phyloP scores from a whole-genome alignment of 2,888 invertebrate species.

The Amorpha juglandis region DNA sequence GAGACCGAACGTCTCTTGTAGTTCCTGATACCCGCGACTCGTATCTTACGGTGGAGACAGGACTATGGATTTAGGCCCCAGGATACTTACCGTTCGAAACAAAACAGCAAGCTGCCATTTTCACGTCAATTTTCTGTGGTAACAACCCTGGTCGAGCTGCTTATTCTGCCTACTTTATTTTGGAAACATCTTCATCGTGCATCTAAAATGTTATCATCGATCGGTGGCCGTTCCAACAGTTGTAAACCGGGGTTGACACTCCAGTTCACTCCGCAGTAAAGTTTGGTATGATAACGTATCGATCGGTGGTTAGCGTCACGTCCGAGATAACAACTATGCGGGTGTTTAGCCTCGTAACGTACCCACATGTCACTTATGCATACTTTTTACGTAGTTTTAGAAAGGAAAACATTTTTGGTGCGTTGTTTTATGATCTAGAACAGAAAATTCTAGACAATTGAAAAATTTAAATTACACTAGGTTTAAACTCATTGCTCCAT shows the following conservation, averaged over 20 bases:
- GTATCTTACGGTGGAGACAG: too few relatives aligned
- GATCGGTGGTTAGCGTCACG: constrained; percentile 68
- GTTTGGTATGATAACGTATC: constrained; percentile 78
- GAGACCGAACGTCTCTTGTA: too few relatives aligned
- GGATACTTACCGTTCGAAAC: too few relatives aligned
- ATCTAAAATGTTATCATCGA: neutral
- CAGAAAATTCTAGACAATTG: too few relatives aligned
- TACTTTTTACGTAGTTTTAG: constrained; percentile 1
- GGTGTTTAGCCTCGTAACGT: constrained; percentile 59
- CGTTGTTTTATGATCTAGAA: neutral
- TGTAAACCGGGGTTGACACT: constrained; percentile 44
- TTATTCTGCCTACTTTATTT: too few relatives aligned
- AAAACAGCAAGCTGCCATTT: too few relatives aligned
- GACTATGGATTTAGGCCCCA: too few relatives aligned
- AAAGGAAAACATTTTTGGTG: neutral
- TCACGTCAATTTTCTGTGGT: too few relatives aligned
- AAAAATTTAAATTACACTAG: too few relatives aligned
- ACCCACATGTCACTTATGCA: constrained; percentile 36
- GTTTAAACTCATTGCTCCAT: too few relatives aligned
- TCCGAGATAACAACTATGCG: constrained; percentile 70
- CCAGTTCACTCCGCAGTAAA: constrained; percentile 65
- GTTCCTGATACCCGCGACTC: too few relatives aligned
- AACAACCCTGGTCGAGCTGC: too few relatives aligned
- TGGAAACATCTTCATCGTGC: neutral
- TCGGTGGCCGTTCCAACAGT: constrained; percentile 7